Conservation (phyloP, 2,888 invertebrate species). For the Melitaea athalia region DNA sequence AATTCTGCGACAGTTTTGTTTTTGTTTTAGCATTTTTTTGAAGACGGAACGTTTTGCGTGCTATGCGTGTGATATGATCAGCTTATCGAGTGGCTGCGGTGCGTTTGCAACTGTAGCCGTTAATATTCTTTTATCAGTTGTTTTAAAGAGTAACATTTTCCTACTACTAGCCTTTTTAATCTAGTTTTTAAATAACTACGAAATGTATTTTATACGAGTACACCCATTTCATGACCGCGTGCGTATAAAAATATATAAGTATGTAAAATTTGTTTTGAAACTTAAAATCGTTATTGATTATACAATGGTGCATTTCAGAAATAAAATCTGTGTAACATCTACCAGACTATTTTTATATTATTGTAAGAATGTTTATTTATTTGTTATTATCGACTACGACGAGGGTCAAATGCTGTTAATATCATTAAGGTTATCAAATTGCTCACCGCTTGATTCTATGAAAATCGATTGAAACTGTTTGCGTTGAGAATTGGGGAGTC, state of each 20-base stretch:
- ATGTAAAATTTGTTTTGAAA: too few species aligned
- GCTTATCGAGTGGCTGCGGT: conserved; percentile 18
- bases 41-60: conserved; percentile 41
- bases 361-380: conserved; percentile 1
- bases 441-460: conserved; percentile 8
- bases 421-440: conserved; percentile 20
- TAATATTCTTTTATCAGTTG: conserved; percentile 8
- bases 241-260: too few species aligned
- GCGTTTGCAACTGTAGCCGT: conserved; percentile 19
- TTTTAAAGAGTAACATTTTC: not conserved
- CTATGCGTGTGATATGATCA: conserved; percentile 37
- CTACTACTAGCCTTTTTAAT: too few species aligned
- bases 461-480: conserved; percentile 27
- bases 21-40: conserved; percentile 64
- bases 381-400: conserved; percentile 7
- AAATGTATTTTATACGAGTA: too few species aligned
- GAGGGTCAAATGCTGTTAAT: conserved; percentile 8
- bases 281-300: not conserved
- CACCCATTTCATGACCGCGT: too few species aligned
- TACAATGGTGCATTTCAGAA: not conserved
- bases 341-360: not conserved
- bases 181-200: too few species aligned
- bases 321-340: not conserved
- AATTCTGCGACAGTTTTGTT: conserved; percentile 69
- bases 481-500: conserved; percentile 25